Evolutionary conservation across 53 echinoderm and acorn worm genomes (phyloP).

Genomic region (Hippasteria phrygiana): DNA sequence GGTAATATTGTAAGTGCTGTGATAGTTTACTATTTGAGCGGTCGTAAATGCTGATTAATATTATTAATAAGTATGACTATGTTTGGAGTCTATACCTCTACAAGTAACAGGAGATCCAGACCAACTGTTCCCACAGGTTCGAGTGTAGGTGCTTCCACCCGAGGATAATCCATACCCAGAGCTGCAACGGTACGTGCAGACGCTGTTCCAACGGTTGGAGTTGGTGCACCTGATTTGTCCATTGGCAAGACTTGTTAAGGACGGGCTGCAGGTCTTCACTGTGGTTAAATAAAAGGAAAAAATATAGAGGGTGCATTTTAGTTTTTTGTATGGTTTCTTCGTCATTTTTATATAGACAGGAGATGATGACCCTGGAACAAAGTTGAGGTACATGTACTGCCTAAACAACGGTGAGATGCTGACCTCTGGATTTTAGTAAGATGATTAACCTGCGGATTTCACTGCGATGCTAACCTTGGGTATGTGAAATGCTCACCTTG

Average conservation of each 20-base stretch:
- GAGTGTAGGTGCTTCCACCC: slow-evolving; percentile 33
- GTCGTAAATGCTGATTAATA: too few relatives aligned
- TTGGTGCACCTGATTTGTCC: slow-evolving; percentile 59
- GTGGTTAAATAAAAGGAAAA: neutral
- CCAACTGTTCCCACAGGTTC: slow-evolving; percentile 68
- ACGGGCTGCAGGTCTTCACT: slow-evolving; percentile 64
- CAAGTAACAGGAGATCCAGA: slow-evolving; percentile 70
- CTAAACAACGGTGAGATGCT: too few relatives aligned
- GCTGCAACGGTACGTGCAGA: slow-evolving; percentile 60
- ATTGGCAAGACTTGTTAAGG: slow-evolving; percentile 28
- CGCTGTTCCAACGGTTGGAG: slow-evolving; percentile 49
- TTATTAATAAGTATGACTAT: neutral
- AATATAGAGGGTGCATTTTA: neutral
- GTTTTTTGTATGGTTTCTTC: too few relatives aligned
- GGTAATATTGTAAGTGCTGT: too few relatives aligned
- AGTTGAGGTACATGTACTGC: too few relatives aligned
- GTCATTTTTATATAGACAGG: too few relatives aligned
- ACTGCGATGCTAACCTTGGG: neutral
- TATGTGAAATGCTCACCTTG: neutral
- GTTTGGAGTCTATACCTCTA: slow-evolving; percentile 38
- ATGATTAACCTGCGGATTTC: too few relatives aligned
- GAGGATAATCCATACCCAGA: slow-evolving; percentile 50
- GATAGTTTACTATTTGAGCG: too few relatives aligned
- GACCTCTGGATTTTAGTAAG: too few relatives aligned
- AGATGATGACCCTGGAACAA: too few relatives aligned